Evolutionary conservation across 1,140 invertebrate genomes (phyloP).

Genomic region (Drosophila suzukii): DNA sequence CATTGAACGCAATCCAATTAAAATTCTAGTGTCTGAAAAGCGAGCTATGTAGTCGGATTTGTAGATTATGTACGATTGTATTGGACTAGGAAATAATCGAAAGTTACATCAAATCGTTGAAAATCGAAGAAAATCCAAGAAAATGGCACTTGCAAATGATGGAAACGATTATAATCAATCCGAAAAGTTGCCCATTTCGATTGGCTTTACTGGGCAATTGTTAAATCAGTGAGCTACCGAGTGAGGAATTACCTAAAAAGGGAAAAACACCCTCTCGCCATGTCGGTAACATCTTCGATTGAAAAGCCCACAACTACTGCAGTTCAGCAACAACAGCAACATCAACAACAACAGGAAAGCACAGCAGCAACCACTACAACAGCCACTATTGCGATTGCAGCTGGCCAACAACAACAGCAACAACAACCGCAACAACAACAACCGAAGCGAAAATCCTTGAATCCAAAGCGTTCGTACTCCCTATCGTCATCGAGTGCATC

Average conservation of each 20-base stretch:
- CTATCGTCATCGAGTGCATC: conserved; percentile 24
- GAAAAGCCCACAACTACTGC: conserved; percentile 56
- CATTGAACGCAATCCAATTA: conserved; percentile 6
- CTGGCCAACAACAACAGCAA: conserved; percentile 8
- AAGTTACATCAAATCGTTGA: not conserved
- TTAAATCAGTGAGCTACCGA: not conserved
- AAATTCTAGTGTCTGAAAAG: not conserved
- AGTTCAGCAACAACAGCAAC: conserved; percentile 38
- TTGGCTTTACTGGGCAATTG: not conserved
- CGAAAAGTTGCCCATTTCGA: not conserved
- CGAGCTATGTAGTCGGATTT: not conserved
- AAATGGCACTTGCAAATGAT: conserved; percentile 3
- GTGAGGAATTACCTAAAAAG: not conserved
- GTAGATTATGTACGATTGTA: not conserved
- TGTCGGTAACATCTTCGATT: conserved; percentile 64
- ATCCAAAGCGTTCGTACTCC: conserved; percentile 40
- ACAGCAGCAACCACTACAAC: not conserved
- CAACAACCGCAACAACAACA: conserved; percentile 14
- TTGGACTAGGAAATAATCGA: not conserved
- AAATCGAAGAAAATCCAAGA: not conserved
- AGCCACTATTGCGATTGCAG: conserved; percentile 35
- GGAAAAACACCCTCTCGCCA: conserved; percentile 10
- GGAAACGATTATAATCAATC: not conserved
- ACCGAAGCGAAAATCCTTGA: conserved; percentile 31
- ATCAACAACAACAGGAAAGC: conserved; percentile 9